Conservation (phyloP, 2,888 invertebrate species). For the Halictus ligatus region DNA sequence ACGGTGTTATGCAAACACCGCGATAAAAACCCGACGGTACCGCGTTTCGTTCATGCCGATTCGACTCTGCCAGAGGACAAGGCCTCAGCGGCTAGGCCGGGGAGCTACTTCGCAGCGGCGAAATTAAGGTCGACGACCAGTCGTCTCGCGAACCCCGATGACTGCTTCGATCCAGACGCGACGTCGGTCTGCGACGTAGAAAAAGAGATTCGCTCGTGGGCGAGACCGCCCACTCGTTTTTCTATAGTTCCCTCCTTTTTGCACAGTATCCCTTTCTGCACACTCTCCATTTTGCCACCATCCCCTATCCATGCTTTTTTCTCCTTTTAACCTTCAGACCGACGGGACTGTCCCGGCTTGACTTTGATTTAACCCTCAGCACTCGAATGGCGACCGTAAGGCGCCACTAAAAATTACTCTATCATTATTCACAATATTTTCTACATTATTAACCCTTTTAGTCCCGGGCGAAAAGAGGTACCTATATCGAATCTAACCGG, state of each 20-base stretch:
- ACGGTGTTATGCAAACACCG: constrained; percentile 35
- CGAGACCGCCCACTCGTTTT: background rate
- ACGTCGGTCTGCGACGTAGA: constrained; percentile 5
- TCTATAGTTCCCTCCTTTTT: background rate
- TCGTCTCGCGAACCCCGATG: constrained; percentile 39
- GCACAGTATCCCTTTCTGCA: background rate
- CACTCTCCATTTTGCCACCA: background rate
- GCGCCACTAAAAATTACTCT: too few relatives aligned
- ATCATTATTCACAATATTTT: too few relatives aligned
- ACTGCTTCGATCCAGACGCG: constrained; percentile 50
- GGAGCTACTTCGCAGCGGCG: background rate
- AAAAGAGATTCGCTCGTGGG: constrained; percentile 7
- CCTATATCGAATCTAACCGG: too few relatives aligned
- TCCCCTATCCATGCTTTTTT: background rate
- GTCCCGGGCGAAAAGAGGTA: too few relatives aligned
- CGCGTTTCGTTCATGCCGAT: background rate
- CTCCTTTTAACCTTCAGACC: background rate
- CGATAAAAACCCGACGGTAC: constrained; percentile 25
- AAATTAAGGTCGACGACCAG: constrained; percentile 49
- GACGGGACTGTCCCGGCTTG: background rate
- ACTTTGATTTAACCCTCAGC: too few relatives aligned
- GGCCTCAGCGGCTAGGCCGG: background rate
- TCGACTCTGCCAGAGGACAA: background rate
- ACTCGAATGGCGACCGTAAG: too few relatives aligned
- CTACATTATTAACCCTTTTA: too few relatives aligned